Base-by-base conservation (phyloP, 2,888 invertebrate genomes). In the Sthenelais limicola region DNA sequence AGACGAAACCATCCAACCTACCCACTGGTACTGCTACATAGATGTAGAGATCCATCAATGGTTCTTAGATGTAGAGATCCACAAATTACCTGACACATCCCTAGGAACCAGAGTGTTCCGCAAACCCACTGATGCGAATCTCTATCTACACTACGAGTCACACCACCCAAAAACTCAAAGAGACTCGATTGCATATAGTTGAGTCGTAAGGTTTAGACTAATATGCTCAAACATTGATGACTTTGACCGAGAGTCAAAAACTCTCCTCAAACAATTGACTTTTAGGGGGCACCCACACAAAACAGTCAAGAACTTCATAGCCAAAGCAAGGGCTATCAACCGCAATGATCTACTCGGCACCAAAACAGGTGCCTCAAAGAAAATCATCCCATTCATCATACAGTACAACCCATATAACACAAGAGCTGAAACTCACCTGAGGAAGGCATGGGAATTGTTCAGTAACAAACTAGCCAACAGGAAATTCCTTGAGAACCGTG, bases 341-440 rank as follows among this genome's bases (percentile, higher is more conserved):
- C 7, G 51, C n/a, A 12, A 51, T 5, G 51, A 51, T n/a, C 51
- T 51, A 7, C 51, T 51, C 9, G 24, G 24, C n/a, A 7, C 7
- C n/a, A 7, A 51, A 5, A 7, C 7, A n/a, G 7, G 5, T 21
- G 5, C 7, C 7, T 24, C 7, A 24, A 51, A 51, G 24, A 51
- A 51, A 51, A n/a, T 51, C 51, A 51, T 51, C 24, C 51, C 51
- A 51, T 51, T 51, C 51, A n/a, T 51, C 51, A 5, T 51, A 12
- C 9, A 51, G 24, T 51, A 12, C 51, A 51, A 51, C 21, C 51
- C 51, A 5, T 5, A 12, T 5, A 51, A 51, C 24, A 7, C 5
- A 51, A 7, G 51, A 5, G 51, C 51, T n/a, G 21, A 51, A n/a
- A 12, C 51, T 5, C 7, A 21, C n/a, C 21, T 51, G n/a, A 5